Evolutionary conservation across 2,888 invertebrate species (phyloP), one percentile per base, ranked within the genome.

Genomic region (Leuctra nigra): DNA sequence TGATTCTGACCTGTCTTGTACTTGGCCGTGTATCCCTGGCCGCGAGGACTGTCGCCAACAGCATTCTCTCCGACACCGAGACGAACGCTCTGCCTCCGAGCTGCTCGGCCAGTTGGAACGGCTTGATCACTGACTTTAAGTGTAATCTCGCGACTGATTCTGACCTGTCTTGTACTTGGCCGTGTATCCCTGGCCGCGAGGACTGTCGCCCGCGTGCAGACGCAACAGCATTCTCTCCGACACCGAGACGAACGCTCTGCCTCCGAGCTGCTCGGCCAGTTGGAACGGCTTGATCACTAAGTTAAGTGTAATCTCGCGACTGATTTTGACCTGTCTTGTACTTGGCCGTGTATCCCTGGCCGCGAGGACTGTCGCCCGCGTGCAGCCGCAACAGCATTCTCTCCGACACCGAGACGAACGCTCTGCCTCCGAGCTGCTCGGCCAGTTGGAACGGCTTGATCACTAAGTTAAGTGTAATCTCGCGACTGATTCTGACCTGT

Each of bases 131-230:
- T n/a, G n/a, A n/a, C n/a, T n/a, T n/a, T n/a, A n/a, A 16, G 38
- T n/a, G 16, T 41, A 41, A 41, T 4, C 4, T 16, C 11, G 41
- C 7, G 20, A 16, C 41, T 16, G 3, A 11, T n/a, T 59, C 74
- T 72, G 63, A 82, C 82, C 79, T 58, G 80, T 82, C 71, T 79
- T 82, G 69, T 82, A 88, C 63, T 75, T 72, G 2, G 83, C 86
- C 57, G 77, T 72, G 69, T 85, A 88, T 1, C 86, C 88, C 57
- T 73, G 73, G 1, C 87, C 86, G 1, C 75, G 75, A 1, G 84
- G 82, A 64, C 77, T 77, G 57, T 78, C 76, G 1, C 81, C 82
- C 0, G 86, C 86, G 58, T 76, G 76, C 54, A 87, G 69, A 46
- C 77, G 76, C n/a, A 87, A 69, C 53, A 78, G 70, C 53, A 87